phyloP scores from a whole-genome alignment of 2,888 invertebrate species.

The Doris montereyensis region DNA sequence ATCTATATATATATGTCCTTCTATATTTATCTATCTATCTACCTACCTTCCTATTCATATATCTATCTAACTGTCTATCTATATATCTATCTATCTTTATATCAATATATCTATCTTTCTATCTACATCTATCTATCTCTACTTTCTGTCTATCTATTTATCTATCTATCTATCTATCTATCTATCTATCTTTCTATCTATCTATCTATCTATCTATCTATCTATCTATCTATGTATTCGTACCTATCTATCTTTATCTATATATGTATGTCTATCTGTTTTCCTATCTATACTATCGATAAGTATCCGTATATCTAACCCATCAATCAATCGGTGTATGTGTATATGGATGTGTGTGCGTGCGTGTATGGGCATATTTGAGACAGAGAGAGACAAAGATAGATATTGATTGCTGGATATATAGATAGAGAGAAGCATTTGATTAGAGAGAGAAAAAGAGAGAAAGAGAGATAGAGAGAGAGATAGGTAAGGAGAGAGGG shows the following conservation, averaged over 20 bases:
- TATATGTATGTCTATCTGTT: not conserved
- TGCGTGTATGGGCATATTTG: no score
- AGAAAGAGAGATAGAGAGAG: no score
- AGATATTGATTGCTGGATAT: no score
- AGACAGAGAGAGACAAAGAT: no score
- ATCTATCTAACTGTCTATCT: not conserved
- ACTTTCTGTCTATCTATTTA: not conserved
- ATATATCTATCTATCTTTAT: not conserved
- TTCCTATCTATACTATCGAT: not conserved
- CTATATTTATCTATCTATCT: not conserved
- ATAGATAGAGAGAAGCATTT: no score
- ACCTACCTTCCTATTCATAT: not conserved
- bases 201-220: not conserved
- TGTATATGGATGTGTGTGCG: not conserved
- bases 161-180: not conserved
- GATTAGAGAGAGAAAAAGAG: no score
- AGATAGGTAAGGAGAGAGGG: no score
- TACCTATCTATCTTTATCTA: not conserved
- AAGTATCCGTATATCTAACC: not conserved
- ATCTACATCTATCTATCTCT: not conserved
- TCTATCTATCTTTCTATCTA: not conserved
- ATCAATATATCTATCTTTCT: not conserved
- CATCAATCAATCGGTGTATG: not conserved
- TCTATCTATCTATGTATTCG: not conserved
- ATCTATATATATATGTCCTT: no score